Percentiles rank a stretch among this genome's conserved stretches.
These are phyloP conservation scores for Mythimna albipuncta DNA, from an alignment of 2,888 invertebrate species.

Conservation along the genomic window DNA sequence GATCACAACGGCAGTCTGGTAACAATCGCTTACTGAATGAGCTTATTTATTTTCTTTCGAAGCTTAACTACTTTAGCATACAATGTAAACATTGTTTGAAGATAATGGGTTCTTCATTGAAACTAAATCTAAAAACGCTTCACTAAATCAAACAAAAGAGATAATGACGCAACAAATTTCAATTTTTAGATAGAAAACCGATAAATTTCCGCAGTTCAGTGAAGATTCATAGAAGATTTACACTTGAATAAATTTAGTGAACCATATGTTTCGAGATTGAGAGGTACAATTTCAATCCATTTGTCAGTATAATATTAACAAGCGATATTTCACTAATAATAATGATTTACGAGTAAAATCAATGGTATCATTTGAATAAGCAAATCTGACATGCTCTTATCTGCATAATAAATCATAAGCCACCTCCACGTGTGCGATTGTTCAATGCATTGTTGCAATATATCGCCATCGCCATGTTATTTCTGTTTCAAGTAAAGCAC, in stretches of 20 bases:
- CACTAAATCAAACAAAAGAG: slow-evolving; percentile 19
- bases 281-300: slow-evolving; percentile 29
- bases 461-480: slow-evolving; percentile 31
- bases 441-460: slow-evolving; percentile 59
- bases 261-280: slow-evolving; percentile 20
- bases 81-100: slow-evolving; percentile 23
- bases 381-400: slow-evolving; percentile 59
- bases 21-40: slow-evolving; percentile 30
- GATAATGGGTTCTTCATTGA: slow-evolving; percentile 22
- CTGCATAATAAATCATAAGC: slow-evolving; percentile 49
- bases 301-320: slow-evolving; percentile 41
- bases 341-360: slow-evolving; percentile 49
- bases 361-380: slow-evolving; percentile 51
- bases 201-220: slow-evolving; percentile 18
- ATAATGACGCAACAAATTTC: not conserved
- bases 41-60: slow-evolving; percentile 40
- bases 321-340: slow-evolving; percentile 43
- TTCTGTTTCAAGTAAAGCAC: slow-evolving; percentile 44
- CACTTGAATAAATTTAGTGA: slow-evolving; percentile 9
- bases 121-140: slow-evolving; percentile 28
- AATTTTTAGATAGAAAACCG: slow-evolving; percentile 6
- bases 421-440: slow-evolving; percentile 36
- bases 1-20: slow-evolving; percentile 11
- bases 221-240: slow-evolving; percentile 27
- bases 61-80: slow-evolving; percentile 21